Conservation (phyloP, 2,113 vertebrate species). For the Fulica atra region DNA sequence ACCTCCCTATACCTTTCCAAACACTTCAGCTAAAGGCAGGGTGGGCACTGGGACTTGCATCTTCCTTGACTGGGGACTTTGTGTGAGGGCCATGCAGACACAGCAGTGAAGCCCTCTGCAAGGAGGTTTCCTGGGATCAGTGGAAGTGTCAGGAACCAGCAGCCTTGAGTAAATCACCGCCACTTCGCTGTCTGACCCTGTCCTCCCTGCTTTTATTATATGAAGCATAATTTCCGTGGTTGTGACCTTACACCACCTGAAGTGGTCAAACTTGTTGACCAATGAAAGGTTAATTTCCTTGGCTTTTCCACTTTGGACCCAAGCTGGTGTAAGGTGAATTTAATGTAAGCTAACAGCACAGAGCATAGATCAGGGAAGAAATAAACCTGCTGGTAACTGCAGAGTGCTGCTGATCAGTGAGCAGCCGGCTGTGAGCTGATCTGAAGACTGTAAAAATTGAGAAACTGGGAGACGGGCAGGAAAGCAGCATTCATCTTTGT, state of each 20-base stretch:
- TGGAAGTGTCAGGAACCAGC: background rate
- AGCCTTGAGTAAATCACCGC: background rate
- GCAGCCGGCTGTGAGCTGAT: background rate
- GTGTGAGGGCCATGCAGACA: background rate
- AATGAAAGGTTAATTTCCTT: background rate
- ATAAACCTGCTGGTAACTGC: background rate
- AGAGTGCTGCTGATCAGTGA: background rate
- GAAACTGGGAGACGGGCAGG: background rate
- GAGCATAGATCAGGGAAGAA: background rate
- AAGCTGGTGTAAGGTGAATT: background rate
- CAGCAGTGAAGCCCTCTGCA: background rate
- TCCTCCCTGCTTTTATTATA: background rate
- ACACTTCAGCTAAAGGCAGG: background rate
- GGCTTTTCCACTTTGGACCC: background rate
- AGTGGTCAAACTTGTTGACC: background rate
- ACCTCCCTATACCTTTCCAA: background rate
- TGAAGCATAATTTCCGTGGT: background rate
- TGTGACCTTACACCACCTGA: background rate
- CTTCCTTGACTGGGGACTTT: background rate
- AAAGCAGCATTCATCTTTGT: background rate
- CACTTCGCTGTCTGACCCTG: accelerated
- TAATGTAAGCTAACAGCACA: background rate
- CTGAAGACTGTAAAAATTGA: background rate
- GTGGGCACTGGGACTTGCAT: background rate
- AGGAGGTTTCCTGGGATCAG: background rate